phyloP scores from a whole-genome alignment of 2,113 vertebrate genomes.

The Oxyura jamaicensis region DNA sequence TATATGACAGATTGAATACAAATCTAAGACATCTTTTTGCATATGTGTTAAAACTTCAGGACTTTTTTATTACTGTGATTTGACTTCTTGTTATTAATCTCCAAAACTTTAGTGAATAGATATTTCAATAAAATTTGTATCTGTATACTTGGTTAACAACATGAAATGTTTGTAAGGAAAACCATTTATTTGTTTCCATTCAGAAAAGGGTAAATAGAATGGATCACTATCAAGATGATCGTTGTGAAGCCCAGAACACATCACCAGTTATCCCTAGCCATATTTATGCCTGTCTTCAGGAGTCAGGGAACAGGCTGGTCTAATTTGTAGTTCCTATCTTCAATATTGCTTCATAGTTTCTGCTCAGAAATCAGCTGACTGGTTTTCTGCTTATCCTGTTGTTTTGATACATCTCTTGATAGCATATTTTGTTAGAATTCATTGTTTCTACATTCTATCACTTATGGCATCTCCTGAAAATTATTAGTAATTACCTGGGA shows the following conservation, averaged over 20 bases:
- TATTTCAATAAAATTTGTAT: not conserved
- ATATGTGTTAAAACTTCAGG: not conserved
- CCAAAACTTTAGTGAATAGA: not conserved
- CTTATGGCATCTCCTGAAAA: slow-evolving; percentile 30
- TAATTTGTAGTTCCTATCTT: slow-evolving; percentile 26
- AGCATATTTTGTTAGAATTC: slow-evolving; percentile 49
- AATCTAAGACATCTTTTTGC: not conserved
- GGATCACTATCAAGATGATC: not conserved
- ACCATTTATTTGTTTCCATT: not conserved
- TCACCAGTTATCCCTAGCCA: not conserved
- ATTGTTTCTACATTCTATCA: slow-evolving; percentile 49
- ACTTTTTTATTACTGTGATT: not conserved
- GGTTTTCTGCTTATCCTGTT: slow-evolving; percentile 41
- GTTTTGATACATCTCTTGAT: not conserved
- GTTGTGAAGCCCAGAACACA: not conserved
- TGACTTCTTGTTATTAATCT: not conserved
- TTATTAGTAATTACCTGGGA: not conserved
- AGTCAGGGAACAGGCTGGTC: slow-evolving; percentile 5
- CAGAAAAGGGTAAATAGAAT: not conserved
- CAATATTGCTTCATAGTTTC: not conserved
- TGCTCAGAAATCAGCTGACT: slow-evolving; percentile 40
- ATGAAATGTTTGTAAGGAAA: not conserved
- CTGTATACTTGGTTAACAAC: not conserved
- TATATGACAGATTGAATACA: not conserved
- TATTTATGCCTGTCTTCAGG: not conserved